Conservation (phyloP, 2,797 vertebrate genomes). For the Nasua narica region DNA sequence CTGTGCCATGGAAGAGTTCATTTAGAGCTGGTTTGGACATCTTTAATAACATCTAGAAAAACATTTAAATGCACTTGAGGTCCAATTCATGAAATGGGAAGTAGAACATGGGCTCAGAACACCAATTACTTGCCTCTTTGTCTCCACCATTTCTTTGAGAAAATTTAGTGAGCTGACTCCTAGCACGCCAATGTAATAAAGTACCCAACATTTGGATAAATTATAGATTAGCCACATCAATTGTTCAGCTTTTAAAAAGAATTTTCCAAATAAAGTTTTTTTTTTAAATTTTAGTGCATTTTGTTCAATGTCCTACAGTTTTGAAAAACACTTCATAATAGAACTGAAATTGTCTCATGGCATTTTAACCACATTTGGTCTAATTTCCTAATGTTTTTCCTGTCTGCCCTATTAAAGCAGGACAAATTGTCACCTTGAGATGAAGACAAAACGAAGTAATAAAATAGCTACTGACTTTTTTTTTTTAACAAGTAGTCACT, state of each 20-base stretch:
- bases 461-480: slow-evolving; percentile 49
- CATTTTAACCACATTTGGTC: slow-evolving; percentile 52
- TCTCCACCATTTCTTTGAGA: slow-evolving; percentile 30
- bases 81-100: not conserved
- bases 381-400: slow-evolving; percentile 59
- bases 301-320: slow-evolving; percentile 58
- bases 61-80: not conserved
- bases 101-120: not conserved
- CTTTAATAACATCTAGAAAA: not conserved
- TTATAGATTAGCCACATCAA: slow-evolving; percentile 54
- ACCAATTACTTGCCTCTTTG: slow-evolving; percentile 49
- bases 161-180: slow-evolving; percentile 39
- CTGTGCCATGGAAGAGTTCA: not conserved
- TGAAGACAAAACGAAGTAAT: slow-evolving; percentile 53
- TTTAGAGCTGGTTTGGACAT: not conserved
- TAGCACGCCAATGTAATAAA: slow-evolving; percentile 57
- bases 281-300: slow-evolving; percentile 30
- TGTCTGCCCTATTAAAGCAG: slow-evolving; percentile 50
- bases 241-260: slow-evolving; percentile 62
- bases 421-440: slow-evolving; percentile 57
- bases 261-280: slow-evolving; percentile 45
- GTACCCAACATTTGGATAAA: slow-evolving; percentile 26
- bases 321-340: slow-evolving; percentile 51
- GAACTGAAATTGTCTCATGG: slow-evolving; percentile 49
- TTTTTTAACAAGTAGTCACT: not conserved